Conservation (phyloP, 2,888 invertebrate genomes). For the Watsonalla binaria region DNA sequence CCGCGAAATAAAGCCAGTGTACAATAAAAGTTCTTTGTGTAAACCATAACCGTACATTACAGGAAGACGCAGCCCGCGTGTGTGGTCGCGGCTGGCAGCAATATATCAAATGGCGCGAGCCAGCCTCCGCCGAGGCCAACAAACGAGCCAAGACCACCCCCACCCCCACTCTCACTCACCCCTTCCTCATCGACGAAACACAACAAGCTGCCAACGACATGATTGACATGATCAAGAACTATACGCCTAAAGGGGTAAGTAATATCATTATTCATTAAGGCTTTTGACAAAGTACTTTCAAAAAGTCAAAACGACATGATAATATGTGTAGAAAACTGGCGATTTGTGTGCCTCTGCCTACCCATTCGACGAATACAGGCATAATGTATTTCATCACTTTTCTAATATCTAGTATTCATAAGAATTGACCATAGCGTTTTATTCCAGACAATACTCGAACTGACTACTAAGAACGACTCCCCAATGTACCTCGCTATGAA, state of each 20-base stretch:
- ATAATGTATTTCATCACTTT: too few relatives aligned
- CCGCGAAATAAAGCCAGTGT: neutral
- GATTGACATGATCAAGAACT: constrained; percentile 83
- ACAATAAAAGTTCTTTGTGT: too few relatives aligned
- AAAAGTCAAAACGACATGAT: too few relatives aligned
- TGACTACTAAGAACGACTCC: constrained; percentile 89
- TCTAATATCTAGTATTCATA: too few relatives aligned
- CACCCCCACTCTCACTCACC: constrained; percentile 81
- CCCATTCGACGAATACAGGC: too few relatives aligned
- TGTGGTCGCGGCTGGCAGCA: constrained; percentile 94
- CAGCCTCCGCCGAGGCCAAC: constrained; percentile 93
- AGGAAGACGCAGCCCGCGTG: constrained; percentile 79
- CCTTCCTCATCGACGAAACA: constrained; percentile 71
- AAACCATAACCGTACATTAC: neutral
- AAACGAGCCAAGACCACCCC: constrained; percentile 87
- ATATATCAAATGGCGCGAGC: constrained; percentile 91
- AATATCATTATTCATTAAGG: constrained; percentile 9
- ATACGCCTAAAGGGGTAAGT: constrained; percentile 85
- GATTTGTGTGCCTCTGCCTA: too few relatives aligned
- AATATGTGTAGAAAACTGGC: too few relatives aligned
- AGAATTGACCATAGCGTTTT: too few relatives aligned
- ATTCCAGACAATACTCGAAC: constrained; percentile 94
- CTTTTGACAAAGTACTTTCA: too few relatives aligned
- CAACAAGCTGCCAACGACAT: constrained; percentile 38
- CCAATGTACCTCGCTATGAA: constrained; percentile 91